Percentiles rank a stretch among this genome's conserved stretches.
Conservation (phyloP, 2,797 vertebrate species). For the Parauchenoglanis ngamensis region DNA sequence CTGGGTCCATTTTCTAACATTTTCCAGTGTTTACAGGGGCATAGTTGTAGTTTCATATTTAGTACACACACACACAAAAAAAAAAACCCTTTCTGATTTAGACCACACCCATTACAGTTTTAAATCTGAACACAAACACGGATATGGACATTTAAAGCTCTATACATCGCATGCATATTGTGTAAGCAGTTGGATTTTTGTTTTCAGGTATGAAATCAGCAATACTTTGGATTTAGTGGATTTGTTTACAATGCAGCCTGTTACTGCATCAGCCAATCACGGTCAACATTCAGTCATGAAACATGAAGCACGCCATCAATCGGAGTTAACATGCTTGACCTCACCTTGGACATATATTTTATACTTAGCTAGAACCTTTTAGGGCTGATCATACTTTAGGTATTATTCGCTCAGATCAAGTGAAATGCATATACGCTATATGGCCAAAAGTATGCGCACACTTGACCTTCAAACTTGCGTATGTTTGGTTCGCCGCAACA, state of each 20-base stretch:
- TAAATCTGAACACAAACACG: background rate
- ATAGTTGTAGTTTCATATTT: background rate
- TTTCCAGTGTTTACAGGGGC: background rate
- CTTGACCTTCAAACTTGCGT: background rate
- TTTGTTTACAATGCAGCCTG: too few species aligned
- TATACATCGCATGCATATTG: background rate
- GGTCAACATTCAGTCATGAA: background rate
- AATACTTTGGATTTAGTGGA: background rate
- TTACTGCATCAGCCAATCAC: too few species aligned
- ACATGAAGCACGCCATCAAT: background rate
- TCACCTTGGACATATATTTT: background rate
- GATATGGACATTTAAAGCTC: background rate
- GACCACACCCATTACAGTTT: background rate
- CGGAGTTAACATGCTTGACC: background rate
- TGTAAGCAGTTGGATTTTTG: background rate
- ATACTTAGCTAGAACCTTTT: background rate
- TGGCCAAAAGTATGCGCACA: background rate
- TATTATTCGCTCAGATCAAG: background rate
- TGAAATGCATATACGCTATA: background rate
- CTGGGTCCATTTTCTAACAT: background rate
- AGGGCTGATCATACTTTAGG: background rate
- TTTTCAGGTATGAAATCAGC: background rate
- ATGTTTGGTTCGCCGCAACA: background rate
- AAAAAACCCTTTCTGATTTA: background rate
- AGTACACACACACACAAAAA: background rate